Evolutionary conservation across 2,113 vertebrate genomes (phyloP).

Genomic region (Larimichthys crocea): DNA sequence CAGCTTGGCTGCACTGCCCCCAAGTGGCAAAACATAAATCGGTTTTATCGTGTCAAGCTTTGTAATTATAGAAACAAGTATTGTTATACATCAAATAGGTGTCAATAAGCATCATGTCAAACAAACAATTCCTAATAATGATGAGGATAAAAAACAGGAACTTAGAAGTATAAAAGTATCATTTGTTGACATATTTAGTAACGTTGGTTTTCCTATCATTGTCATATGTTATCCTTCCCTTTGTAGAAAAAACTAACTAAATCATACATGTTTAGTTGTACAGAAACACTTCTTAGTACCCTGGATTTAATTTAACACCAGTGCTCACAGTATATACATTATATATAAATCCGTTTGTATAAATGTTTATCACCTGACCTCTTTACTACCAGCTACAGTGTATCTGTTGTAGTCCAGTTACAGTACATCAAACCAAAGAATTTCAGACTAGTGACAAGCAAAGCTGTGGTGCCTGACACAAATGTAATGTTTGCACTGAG

Average conservation of each 20-base stretch:
- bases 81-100: too few relatives aligned
- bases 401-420: not conserved
- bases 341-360: not conserved
- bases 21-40: not conserved
- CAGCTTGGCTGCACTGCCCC: not conserved
- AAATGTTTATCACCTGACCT: not conserved
- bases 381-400: constrained; percentile 15
- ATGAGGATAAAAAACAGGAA: too few relatives aligned
- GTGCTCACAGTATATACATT: not conserved
- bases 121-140: too few relatives aligned
- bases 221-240: too few relatives aligned
- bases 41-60: not conserved
- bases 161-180: too few relatives aligned
- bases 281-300: not conserved
- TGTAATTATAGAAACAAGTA: not conserved
- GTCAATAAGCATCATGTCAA: not conserved
- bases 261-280: too few relatives aligned
- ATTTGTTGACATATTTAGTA: not conserved
- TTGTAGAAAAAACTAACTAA: too few relatives aligned
- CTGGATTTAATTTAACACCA: not conserved
- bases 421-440: not conserved
- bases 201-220: not conserved
- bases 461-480: constrained; percentile 7
- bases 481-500: constrained; percentile 49
- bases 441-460: not conserved